Percentiles rank a stretch among this genome's conserved stretches.
phyloP scores from a whole-genome alignment of 2,888 invertebrate species.

The Sinhomidia bicolor region DNA sequence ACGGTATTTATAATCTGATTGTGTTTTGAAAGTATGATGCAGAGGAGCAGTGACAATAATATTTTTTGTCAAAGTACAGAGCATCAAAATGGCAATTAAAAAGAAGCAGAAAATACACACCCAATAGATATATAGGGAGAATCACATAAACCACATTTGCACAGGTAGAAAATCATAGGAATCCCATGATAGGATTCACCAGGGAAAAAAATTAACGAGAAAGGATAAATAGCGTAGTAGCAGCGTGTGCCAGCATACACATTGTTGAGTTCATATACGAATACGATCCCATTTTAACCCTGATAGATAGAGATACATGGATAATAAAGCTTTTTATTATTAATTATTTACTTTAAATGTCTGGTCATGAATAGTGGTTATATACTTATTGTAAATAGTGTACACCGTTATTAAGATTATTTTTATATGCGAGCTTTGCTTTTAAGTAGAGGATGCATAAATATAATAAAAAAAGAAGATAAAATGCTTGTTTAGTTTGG shows the following conservation, averaged over 20 bases:
- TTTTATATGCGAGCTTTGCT: constrained; percentile 9
- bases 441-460: constrained; percentile 29
- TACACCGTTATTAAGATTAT: neutral
- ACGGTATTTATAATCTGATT: constrained; percentile 25
- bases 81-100: neutral
- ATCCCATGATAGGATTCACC: neutral
- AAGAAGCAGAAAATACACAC: too few relatives aligned
- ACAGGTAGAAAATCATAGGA: neutral
- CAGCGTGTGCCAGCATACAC: neutral
- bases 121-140: too few relatives aligned
- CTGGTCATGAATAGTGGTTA: constrained; percentile 32
- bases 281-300: constrained; percentile 57
- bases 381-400: neutral
- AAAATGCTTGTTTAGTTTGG: neutral
- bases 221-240: too few relatives aligned
- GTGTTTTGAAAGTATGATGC: constrained; percentile 27
- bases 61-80: neutral
- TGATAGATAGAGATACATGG: constrained; percentile 44
- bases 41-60: neutral
- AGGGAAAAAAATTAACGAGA: too few relatives aligned
- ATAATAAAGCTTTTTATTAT: constrained; percentile 37
- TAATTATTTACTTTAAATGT: neutral
- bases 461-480: neutral
- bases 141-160: too few relatives aligned
- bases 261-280: constrained; percentile 33